A percentile compares a stretch with the other conserved stretches of the same genome.
Conservation (phyloP, 2,113 vertebrate species). For the Willisornis vidua region DNA sequence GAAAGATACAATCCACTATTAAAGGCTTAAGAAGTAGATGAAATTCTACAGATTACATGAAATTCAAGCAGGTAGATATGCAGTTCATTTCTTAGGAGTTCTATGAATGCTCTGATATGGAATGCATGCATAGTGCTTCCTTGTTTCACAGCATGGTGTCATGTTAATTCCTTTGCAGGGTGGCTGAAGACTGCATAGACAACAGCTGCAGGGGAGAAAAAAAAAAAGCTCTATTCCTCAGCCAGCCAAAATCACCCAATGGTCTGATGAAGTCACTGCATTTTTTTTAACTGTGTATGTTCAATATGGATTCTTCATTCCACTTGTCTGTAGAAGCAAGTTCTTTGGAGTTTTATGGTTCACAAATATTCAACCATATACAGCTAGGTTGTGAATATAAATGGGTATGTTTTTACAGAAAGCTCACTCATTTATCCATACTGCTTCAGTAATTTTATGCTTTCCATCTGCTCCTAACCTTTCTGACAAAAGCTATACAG, state of each 20-base stretch:
- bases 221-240: background rate
- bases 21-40: background rate
- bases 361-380: background rate
- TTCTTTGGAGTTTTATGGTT: background rate
- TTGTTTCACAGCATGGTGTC: constrained; percentile 59
- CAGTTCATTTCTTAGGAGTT: background rate
- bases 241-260: constrained; percentile 18
- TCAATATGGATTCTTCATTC: background rate
- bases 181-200: constrained; percentile 56
- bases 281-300: background rate
- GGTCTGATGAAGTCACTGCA: constrained; percentile 51
- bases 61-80: background rate
- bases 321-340: background rate
- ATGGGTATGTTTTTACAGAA: background rate
- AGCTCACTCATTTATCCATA: background rate
- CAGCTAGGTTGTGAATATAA: background rate
- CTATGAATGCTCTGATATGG: background rate
- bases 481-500: background rate
- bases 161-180: constrained; percentile 67
- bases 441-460: background rate
- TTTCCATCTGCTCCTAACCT: background rate
- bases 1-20: background rate
- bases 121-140: constrained; percentile 29
- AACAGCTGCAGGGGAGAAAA: constrained; percentile 49
- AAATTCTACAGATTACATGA: background rate